Conservation (phyloP, 2,797 vertebrate species). For the Otolemur crassicaudatus region DNA sequence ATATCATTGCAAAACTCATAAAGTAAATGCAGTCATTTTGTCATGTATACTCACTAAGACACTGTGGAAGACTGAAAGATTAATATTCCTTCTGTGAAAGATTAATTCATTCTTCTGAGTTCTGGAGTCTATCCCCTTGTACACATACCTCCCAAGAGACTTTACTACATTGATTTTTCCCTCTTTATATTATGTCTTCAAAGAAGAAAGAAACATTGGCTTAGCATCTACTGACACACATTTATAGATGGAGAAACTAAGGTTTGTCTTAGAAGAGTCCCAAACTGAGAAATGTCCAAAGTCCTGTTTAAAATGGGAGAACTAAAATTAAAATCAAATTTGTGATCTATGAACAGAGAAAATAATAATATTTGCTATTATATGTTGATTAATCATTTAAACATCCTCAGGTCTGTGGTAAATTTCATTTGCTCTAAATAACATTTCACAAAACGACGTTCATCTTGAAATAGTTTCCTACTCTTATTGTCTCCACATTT, state of each 20-base stretch:
- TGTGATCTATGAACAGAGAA: background rate
- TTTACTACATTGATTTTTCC: background rate
- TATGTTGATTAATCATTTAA: background rate
- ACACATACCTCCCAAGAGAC: background rate
- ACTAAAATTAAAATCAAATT: background rate
- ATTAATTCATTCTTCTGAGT: slow-evolving; percentile 19
- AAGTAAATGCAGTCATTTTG: background rate
- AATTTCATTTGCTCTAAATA: background rate
- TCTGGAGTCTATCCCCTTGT: background rate
- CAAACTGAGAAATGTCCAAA: background rate
- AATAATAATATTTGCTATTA: background rate
- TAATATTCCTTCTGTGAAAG: background rate
- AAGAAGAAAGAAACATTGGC: background rate
- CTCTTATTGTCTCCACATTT: background rate
- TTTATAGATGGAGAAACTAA: slow-evolving; percentile 1
- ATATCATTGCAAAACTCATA: background rate
- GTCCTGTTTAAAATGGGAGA: background rate
- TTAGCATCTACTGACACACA: background rate
- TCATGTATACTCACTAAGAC: background rate
- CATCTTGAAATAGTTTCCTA: background rate
- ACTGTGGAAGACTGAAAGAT: too few species aligned
- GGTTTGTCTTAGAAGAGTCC: background rate
- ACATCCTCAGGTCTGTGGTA: background rate
- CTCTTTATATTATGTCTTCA: slow-evolving; percentile 7
- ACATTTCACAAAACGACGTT: background rate